Base-by-base conservation (phyloP, 2,888 invertebrate genomes). In the Thereva unica region DNA sequence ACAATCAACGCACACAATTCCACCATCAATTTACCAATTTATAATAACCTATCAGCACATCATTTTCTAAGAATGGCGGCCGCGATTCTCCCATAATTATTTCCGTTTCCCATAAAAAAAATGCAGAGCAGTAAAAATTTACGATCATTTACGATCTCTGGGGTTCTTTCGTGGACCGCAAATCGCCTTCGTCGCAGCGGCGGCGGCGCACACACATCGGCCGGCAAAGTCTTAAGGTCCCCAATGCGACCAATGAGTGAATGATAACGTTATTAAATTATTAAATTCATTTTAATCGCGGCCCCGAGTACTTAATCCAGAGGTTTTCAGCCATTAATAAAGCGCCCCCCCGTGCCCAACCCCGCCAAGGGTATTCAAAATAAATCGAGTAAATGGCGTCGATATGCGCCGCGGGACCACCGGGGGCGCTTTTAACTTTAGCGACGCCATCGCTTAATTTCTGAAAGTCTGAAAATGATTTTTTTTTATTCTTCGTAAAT, bases 71-170 rank as follows among this genome's bases (percentile, higher is more conserved):
- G 23, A 23, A 23, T 23, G 23, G 23, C 23, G 23, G 23, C 23
- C 23, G 23, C 23, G 23, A 12, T 52, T 8, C 52, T 52, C 12
- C 34, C 38, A 42, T 42, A 45, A 55, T 64, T 64, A 47, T 64
- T 64, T 64, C 64, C 64, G 64, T 64, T 64, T 64, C 55, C 45
- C 54, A 64, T 64, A 64, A 64, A 54, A 45, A 64, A 64, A 54
- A 45, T n/a, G 6, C 49, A 35, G 45, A 37, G 45, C 45, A 8
- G 45, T 57, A 57, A 57, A 57, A 57, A 44, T 57, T 57, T 57
- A 57, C 45, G 44, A 44, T 45, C 7, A 57, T 23, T 23, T 23
- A 23, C 23, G 23, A 23, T 23, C 23, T n/a, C n/a, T n/a, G 23
- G 23, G 23, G 23, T 23, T 23, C 23, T 23, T 23, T 23, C 23